A percentile compares a stretch with the other conserved stretches of the same genome.
Conservation (phyloP, 2,888 invertebrate genomes). For the Erynnis tages region DNA sequence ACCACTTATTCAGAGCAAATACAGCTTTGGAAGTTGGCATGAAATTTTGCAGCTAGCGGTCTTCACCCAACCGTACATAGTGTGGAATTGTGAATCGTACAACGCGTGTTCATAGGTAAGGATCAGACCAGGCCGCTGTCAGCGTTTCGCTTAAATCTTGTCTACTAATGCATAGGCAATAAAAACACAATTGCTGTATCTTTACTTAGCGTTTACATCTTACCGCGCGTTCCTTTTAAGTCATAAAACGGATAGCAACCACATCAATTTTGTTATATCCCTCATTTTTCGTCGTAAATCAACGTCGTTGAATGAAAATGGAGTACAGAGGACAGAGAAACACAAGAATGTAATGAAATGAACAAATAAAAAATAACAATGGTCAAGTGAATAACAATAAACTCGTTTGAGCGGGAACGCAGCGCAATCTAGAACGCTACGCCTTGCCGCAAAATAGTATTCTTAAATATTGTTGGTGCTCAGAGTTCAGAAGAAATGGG, state of each 20-base stretch:
- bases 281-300: constrained; percentile 20
- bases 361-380: constrained; percentile 15
- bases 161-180: too few relatives aligned
- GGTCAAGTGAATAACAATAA: constrained; percentile 23
- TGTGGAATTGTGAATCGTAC: too few relatives aligned
- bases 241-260: constrained; percentile 15
- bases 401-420: constrained; percentile 8
- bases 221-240: constrained; percentile 4
- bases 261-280: constrained; percentile 14
- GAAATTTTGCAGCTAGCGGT: too few relatives aligned
- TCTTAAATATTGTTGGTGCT: constrained; percentile 4
- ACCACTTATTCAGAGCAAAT: too few relatives aligned
- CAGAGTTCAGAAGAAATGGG: not conserved
- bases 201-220: too few relatives aligned
- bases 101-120: too few relatives aligned
- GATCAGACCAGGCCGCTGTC: too few relatives aligned
- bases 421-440: constrained; percentile 1
- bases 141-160: too few relatives aligned
- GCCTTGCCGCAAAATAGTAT: constrained; percentile 6
- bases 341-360: constrained; percentile 14
- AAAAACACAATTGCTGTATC: too few relatives aligned
- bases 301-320: constrained; percentile 13
- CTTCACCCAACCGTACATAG: too few relatives aligned
- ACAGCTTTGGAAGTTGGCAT: too few relatives aligned
- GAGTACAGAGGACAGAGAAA: constrained; percentile 9